Base-by-base conservation (phyloP, 2,797 vertebrate genomes). In the Micromesistius poutassou region DNA sequence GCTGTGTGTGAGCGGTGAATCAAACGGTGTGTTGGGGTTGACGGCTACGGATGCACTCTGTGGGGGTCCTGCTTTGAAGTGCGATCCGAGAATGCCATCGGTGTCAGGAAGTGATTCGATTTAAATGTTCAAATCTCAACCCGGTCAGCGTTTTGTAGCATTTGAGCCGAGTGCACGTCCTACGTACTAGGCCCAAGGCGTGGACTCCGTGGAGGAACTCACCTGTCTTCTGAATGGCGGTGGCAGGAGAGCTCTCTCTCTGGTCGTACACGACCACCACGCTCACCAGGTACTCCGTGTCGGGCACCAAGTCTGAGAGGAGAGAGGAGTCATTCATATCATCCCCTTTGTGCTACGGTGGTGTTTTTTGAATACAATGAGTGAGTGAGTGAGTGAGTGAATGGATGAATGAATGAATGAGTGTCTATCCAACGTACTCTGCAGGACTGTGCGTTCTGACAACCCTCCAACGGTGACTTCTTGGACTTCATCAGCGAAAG, bases 181-280 rank as follows among this genome's bases (percentile, higher is more conserved):
- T 38, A 9, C 1, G 6, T 38, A 8, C 36, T 7, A 38, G 9
- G 36, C 36, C 36, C 36, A 38, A 8, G 36, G 9, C n/a, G n/a
- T 38, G 7, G 36, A 8, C 36, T 8, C 10, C 40, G 13, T 42
- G 79, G 40, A 0, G 30, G 5, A n/a, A 71, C 89, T 92, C 79
- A 98, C 98, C 92, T 82, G 98, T 99, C 92, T 93, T 96, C 85
- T 95, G 93, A 73, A 93, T 93, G 80, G 96, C 96, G 4, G 91
- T 92, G 1, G 96, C 78, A n/a, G 97, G 96, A 0, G 88, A 91
- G 74, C 98, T 98, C 83, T 98, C 95, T 0, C 96, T 95, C 79
- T 95, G 93, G 76, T 98, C 97, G 7, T 96, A 96, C 68, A 98
- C 95, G 19, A 95, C 97, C 92, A 96, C 94, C 88, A 99, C 96